Base-by-base conservation (phyloP, 2,797 vertebrate species). In the Enteromius anoplus region DNA sequence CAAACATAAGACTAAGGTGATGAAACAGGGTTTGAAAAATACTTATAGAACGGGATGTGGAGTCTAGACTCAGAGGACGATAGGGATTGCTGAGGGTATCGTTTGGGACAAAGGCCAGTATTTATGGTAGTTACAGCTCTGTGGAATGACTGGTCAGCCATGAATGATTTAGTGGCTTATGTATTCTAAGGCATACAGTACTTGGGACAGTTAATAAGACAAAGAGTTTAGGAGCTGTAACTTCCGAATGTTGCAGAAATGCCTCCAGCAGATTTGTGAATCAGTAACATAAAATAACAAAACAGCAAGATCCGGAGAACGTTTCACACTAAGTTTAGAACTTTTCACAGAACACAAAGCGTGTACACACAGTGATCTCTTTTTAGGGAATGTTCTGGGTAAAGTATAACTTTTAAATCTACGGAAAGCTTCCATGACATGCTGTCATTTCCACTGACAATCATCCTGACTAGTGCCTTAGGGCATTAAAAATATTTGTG, bases 261-360 rank as follows among this genome's bases (percentile, higher is more conserved):
- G 53, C 60, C 80, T 17, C 64, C 81, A 49, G 86, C 76, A 87
- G 40, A 87, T n/a, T 69, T 81, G 92, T 93, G 85, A 94, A 94
- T 93, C 85, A 94, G 87, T 90, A 93, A n/a, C 78, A 64, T 42
- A 87, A 87, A 91, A 90, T 88, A 91, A 0, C 9, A 58, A 55
- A 81, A 87, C 42, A 84, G 72, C 26, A 83, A 81, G 87, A 88
- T 91, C 88, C 85, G 79, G 87, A 40, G 12, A 11, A 12, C 5
- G 3, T 40, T 42, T n/a, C 62, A 62, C 34, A 64, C 42, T 66
- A 80, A 19, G 47, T 37, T 45, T 23, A 55, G 62, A 51, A 37
- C 34, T 1, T 51, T 78, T 68, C 65, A 32, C 32, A 71, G 45
- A 69, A 42, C 29, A 45, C 66, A 73, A 37, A 73, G 62, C 37